Base-by-base conservation (phyloP, 2,113 vertebrate genomes). In the Esox niger region DNA sequence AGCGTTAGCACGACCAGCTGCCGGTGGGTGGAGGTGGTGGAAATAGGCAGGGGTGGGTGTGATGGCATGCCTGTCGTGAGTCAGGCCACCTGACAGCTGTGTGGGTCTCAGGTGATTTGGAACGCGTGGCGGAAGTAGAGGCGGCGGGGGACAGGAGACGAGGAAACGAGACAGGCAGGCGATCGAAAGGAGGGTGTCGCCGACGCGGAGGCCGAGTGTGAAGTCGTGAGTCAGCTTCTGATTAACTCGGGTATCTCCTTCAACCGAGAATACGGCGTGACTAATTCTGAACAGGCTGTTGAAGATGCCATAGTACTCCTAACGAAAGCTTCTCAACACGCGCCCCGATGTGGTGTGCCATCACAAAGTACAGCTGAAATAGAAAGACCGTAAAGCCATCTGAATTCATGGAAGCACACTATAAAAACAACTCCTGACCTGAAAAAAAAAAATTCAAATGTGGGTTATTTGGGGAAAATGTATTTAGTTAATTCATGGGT, bases 171-270 rank as follows among this genome's bases (percentile, higher is more conserved):
- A 43, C 17, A 4, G 29, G 13, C 32, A 68, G 21, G 47, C 2
- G 47, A 52, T 4, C 8, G 35, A 21, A n/a, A 67, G 52, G n/a
- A 68, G 20, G 17, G 20, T 27, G 33, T 9, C n/a, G n/a, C n/a
- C n/a, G n/a, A n/a, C n/a, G n/a, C n/a, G n/a, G 15, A 56, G 21
- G 58, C 32, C 30, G 13, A 0, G 29, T 15, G 15, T 8, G 30
- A 31, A 17, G 20, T n/a, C 30, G 17, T 59, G 62, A 49, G 33
- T 66, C 46, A 72, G 17, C 29, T 23, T 43, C 52, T 66, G 31
- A 66, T 73, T 60, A 66, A 6, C 31, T 61, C 56, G 61, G 56
- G 29, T 33, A 52, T 27, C 33, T 29, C 27, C 17, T 7, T 4
- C 21, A 61, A n/a, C 58, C 6, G 31, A 25, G 33, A 7, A 46